Conservation (phyloP, 1,140 invertebrate genomes). For the Sitodiplosis mosellana region DNA sequence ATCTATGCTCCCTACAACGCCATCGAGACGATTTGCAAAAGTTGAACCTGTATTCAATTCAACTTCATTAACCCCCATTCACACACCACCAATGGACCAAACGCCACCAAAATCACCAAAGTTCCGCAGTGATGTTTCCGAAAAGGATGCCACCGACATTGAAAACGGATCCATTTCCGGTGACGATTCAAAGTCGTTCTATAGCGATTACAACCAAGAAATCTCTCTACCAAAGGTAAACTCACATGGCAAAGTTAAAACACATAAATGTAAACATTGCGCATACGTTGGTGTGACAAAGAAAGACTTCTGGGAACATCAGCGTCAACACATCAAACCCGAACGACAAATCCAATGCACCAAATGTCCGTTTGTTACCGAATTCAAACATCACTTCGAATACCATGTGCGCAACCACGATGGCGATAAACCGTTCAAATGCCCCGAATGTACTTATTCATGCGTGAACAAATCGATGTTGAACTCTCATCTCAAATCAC, state of each 20-base stretch:
- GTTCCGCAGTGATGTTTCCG: constrained; percentile 22
- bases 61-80: constrained; percentile 13
- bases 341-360: constrained; percentile 84
- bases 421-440: constrained; percentile 93
- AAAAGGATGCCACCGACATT: constrained; percentile 15
- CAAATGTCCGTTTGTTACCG: constrained; percentile 91
- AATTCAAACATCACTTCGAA: constrained; percentile 97
- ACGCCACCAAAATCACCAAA: constrained; percentile 36
- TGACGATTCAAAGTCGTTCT: background rate
- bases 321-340: constrained; percentile 72
- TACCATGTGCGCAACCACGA: constrained; percentile 93
- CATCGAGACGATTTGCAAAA: background rate
- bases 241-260: constrained; percentile 68
- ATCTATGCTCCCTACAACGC: constrained; percentile 9
- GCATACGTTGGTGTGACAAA: constrained; percentile 69
- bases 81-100: constrained; percentile 23
- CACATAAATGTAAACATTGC: constrained; percentile 86
- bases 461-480: constrained; percentile 99
- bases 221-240: constrained; percentile 47
- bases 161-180: constrained; percentile 3
- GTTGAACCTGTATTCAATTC: constrained; percentile 3
- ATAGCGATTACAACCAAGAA: background rate
- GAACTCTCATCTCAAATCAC: constrained; percentile 95
- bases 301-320: constrained; percentile 84
- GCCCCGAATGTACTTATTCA: constrained; percentile 72